phyloP scores from a whole-genome alignment of 2,797 vertebrate species.

The Platyrinchus mystaceus region DNA sequence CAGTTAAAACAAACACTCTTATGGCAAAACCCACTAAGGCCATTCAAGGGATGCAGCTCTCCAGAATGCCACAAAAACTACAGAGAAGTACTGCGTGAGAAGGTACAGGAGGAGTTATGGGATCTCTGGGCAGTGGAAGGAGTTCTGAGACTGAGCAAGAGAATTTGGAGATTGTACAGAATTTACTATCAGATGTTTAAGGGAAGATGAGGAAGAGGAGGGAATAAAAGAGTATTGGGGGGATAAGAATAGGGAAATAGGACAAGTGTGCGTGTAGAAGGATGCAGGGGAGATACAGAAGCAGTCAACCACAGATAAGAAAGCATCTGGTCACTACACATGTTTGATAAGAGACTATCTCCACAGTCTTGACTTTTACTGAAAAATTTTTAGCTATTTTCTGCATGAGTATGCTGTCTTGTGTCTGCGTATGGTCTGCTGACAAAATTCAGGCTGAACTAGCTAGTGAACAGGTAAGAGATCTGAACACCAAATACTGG shows the following conservation, averaged over 20 bases:
- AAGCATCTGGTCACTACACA: background rate
- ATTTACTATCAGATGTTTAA: background rate
- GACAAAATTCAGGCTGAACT: background rate
- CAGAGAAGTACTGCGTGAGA: background rate
- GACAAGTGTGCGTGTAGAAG: background rate
- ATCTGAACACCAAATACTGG: background rate
- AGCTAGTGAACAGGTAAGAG: background rate
- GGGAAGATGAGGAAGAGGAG: background rate
- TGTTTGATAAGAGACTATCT: background rate
- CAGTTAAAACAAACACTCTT: background rate
- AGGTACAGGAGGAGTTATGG: background rate
- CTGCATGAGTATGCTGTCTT: background rate
- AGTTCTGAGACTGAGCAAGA: background rate
- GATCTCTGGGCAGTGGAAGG: background rate
- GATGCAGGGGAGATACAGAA: background rate
- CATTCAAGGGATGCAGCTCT: background rate
- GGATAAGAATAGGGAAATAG: background rate
- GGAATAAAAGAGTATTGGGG: background rate
- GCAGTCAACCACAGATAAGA: background rate
- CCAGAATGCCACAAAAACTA: background rate
- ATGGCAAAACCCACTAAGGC: background rate
- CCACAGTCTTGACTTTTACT: background rate
- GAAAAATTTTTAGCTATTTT: background rate
- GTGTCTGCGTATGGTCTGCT: background rate
- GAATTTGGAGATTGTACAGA: background rate